These are phyloP conservation scores for Temnothorax ravouxi DNA, from an alignment of 2,888 invertebrate species.

Conservation along the genomic window DNA sequence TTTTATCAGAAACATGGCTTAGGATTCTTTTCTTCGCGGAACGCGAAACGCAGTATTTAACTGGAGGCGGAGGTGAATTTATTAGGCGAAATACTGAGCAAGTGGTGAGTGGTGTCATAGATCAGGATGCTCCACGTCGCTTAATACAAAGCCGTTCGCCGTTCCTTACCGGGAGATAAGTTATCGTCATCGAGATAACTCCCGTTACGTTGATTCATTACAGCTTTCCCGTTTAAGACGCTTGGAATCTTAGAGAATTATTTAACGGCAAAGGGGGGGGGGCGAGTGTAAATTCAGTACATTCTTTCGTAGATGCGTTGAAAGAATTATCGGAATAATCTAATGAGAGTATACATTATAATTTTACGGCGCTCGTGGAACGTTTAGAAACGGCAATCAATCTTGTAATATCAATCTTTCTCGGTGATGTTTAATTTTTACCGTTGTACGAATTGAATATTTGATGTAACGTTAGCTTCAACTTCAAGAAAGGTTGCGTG, in stretches of 20 bases:
- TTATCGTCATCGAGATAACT: conserved; percentile 51
- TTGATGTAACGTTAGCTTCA: conserved; percentile 41
- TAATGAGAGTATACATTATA: neutral
- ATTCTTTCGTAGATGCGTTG: neutral
- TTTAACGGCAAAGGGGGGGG: neutral
- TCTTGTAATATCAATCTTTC: neutral
- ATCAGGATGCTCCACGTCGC: conserved; percentile 37
- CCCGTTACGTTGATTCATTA: conserved; percentile 47
- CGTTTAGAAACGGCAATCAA: neutral
- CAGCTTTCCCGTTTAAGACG: conserved; percentile 3
- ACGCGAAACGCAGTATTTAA: neutral
- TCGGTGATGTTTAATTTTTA: conserved; percentile 28
- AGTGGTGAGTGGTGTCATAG: conserved; percentile 49
- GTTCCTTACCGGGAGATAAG: conserved; percentile 21
- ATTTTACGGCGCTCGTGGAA: neutral
- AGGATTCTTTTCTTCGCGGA: neutral
- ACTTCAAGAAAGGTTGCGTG: conserved; percentile 59
- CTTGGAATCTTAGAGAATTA: conserved; percentile 2
- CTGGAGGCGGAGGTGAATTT: neutral
- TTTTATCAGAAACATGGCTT: conserved; percentile 2
- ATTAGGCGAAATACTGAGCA: conserved; percentile 34
- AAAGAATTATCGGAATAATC: neutral
- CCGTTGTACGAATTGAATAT: conserved; percentile 12
- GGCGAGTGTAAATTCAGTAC: conserved; percentile 9
- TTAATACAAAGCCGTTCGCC: conserved; percentile 40